Percentiles rank a stretch among this genome's conserved stretches.
Evolutionary conservation across 2,113 vertebrate species (phyloP).

Genomic region (Fulmarus glacialis): DNA sequence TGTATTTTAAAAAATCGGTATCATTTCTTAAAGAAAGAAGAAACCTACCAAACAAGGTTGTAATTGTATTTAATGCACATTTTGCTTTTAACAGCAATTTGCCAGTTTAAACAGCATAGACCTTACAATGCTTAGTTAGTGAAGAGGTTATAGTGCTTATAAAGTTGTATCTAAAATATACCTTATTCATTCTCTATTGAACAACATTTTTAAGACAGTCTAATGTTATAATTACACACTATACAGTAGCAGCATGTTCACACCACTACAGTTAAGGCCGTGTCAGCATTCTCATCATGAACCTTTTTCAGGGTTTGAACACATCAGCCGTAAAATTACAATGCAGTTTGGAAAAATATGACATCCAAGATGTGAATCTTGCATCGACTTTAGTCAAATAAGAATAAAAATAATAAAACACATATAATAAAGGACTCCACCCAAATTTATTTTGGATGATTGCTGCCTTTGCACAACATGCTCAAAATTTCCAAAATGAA

Average conservation of each 20-base stretch:
- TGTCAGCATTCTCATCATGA: constrained; percentile 30
- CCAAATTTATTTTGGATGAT: constrained; percentile 47
- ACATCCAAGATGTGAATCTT: background rate
- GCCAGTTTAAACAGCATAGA: constrained; percentile 70
- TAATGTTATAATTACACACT: constrained; percentile 48
- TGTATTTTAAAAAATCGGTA: background rate
- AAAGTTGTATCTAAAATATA: constrained; percentile 78
- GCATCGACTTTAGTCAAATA: background rate
- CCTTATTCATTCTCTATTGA: constrained; percentile 68
- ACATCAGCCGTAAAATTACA: constrained; percentile 42
- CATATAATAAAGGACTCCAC: constrained; percentile 32
- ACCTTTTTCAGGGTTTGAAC: constrained; percentile 35
- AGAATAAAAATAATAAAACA: constrained; percentile 21
- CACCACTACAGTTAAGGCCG: constrained; percentile 52
- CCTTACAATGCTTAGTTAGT: constrained; percentile 62
- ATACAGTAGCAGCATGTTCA: constrained; percentile 50
- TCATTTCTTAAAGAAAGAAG: constrained; percentile 3
- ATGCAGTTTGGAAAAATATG: background rate
- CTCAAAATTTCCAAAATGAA: constrained; percentile 66
- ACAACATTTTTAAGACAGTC: constrained; percentile 63
- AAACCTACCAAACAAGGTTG: constrained; percentile 45
- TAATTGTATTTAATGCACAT: constrained; percentile 75
- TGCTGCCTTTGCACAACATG: constrained; percentile 13
- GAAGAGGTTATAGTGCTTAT: constrained; percentile 71
- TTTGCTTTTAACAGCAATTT: constrained; percentile 78